Percentiles rank a stretch among this genome's conserved stretches.
phyloP scores from a whole-genome alignment of 2,113 vertebrate genomes.

The Calonectris borealis region DNA sequence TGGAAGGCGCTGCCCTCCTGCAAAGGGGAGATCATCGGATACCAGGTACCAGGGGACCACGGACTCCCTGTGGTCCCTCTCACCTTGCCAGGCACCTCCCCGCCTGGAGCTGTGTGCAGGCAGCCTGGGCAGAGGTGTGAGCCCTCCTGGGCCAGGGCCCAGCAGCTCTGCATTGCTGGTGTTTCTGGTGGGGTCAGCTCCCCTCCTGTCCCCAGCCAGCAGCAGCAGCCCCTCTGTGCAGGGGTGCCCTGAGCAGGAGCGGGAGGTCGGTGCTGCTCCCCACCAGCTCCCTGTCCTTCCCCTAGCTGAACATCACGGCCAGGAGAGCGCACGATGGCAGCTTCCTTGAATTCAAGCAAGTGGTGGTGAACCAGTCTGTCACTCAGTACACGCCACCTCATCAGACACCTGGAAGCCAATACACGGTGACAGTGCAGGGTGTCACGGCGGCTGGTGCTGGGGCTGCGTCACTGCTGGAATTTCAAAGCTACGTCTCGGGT shows the following conservation, averaged over 20 bases:
- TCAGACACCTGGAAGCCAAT: background rate
- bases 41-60: no score
- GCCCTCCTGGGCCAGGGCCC: background rate
- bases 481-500: background rate
- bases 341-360: background rate
- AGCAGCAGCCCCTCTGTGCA: background rate
- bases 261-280: background rate
- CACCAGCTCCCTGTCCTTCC: background rate
- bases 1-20: no score
- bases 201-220: background rate
- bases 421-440: conserved; percentile 19
- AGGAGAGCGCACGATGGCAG: background rate
- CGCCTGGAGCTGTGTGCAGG: background rate
- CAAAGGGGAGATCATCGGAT: no score
- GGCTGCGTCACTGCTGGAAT: background rate
- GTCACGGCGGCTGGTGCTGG: background rate
- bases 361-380: conserved; percentile 13
- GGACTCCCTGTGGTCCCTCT: no score
- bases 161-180: background rate
- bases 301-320: conserved; percentile 36
- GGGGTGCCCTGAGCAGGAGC: background rate
- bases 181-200: background rate
- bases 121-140: background rate
- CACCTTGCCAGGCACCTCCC: no score
- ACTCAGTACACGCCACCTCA: background rate